A percentile compares a stretch with the other conserved stretches of the same genome.
Conservation (phyloP, 2,113 vertebrate species). For the Chroicocephalus ridibundus region DNA sequence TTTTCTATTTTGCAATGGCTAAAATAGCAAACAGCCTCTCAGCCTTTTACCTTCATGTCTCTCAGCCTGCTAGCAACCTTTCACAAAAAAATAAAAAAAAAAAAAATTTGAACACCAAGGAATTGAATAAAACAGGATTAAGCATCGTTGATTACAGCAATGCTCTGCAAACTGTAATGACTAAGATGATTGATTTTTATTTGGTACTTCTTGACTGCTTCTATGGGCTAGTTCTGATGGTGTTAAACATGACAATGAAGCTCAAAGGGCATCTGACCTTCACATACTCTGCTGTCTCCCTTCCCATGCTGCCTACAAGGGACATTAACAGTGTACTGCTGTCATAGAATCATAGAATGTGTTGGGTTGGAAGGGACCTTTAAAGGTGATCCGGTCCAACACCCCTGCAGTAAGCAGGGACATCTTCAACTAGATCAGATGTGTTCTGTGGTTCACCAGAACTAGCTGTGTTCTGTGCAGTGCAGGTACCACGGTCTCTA, state of each 20-base stretch:
- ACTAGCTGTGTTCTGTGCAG: not conserved
- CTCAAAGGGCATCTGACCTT: not conserved
- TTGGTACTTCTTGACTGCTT: not conserved
- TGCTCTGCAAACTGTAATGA: not conserved
- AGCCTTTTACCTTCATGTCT: not conserved
- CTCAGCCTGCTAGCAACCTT: not conserved
- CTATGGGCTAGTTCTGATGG: not conserved
- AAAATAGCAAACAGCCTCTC: not conserved
- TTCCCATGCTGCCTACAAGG: not conserved
- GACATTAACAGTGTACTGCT: no score
- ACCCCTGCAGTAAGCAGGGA: no score
- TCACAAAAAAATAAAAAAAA: not conserved
- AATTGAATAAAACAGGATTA: not conserved
- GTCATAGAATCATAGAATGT: no score
- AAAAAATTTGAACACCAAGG: not conserved
- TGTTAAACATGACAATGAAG: fast-evolving
- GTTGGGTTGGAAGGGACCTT: no score
- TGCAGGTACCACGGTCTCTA: not conserved
- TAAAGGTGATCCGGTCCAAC: no score
- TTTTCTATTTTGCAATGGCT: not conserved
- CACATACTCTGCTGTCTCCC: not conserved
- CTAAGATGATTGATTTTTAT: not conserved
- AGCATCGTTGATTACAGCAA: not conserved
- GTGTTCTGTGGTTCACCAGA: no score
- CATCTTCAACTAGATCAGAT: no score